Base-by-base conservation (phyloP, 2,888 invertebrate genomes). In the Oscheius sp. region DNA sequence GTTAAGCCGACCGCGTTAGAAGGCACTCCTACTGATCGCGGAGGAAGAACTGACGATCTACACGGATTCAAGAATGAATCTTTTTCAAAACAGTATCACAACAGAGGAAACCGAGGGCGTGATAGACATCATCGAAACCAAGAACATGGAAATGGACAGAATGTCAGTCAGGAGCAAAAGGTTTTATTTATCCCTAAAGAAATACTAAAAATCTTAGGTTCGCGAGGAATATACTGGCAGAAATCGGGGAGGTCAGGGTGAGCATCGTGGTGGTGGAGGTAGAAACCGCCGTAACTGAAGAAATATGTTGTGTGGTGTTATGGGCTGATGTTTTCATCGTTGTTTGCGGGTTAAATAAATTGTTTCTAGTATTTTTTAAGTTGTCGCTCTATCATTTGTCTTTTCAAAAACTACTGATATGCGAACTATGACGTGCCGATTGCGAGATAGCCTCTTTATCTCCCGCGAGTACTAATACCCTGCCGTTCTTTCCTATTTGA, bases 1-100 rank as follows among this genome's bases (percentile, higher is more conserved):
- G 71, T 68, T 32, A 80, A 80, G 58, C 82, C 82, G 35, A 21
- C 75, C 11, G 75, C 77, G 5, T 21, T 42, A 33, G 73, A 60
- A 5, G 76, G 73, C 0, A 75, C 75, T 29, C 80, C 82, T 5
- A 73, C 75, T 42, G 82, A 82, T 65, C 55, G 82, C 51, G 82
- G 82, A 32, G 82, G 82, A 0, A 32, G 82, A 35, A 82, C 80
- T 7, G 68, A 68, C 35, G 68, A 68, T 13, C 53, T 68, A 11
- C 53, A 53, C 13, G 53, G 33, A n/a, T 13, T 68, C 7, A 53
- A n/a, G 33, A 53, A 68, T 29, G 68, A 68, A n/a, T 37, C 59
- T 1, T 37, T 10, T n/a, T n/a, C 13, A 11, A 10, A 60, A 60
- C 59, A 60, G 35, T n/a, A 35, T 35, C 57, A 33, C 11, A 33